These are phyloP conservation scores for Lamellibrachia satsuma DNA, from an alignment of 2,888 invertebrate genomes.

Conservation along the genomic window DNA sequence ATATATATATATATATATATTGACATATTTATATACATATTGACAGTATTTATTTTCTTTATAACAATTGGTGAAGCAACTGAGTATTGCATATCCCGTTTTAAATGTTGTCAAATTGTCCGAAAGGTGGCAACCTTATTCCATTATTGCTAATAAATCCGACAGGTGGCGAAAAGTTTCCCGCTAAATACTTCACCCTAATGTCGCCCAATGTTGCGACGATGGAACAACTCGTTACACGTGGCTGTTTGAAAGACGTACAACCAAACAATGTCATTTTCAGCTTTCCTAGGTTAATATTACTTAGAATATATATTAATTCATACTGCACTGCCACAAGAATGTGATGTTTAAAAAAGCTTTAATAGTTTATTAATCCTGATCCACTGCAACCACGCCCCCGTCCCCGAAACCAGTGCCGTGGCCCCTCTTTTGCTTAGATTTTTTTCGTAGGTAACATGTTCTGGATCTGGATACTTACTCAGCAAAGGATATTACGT, in stretches of 20 bases:
- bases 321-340: not conserved
- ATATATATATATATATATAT: not conserved
- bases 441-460: no score
- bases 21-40: no score
- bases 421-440: no score
- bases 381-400: no score
- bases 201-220: not conserved
- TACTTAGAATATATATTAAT: not conserved
- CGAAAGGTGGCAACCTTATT: not conserved
- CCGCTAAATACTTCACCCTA: not conserved
- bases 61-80: no score
- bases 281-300: not conserved
- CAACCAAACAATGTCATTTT: slow-evolving; percentile 6
- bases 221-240: no score
- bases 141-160: not conserved
- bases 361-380: no score
- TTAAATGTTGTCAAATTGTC: not conserved
- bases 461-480: no score
- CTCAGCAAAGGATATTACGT: no score
- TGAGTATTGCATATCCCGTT: no score
- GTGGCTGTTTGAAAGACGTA: not conserved
- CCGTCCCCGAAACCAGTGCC: no score
- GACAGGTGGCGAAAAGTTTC: not conserved
- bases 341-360: not conserved
- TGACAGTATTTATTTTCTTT: no score